Evolutionary conservation across 2,888 invertebrate genomes (phyloP).

Genomic region (Hypselothyrea guttata): DNA sequence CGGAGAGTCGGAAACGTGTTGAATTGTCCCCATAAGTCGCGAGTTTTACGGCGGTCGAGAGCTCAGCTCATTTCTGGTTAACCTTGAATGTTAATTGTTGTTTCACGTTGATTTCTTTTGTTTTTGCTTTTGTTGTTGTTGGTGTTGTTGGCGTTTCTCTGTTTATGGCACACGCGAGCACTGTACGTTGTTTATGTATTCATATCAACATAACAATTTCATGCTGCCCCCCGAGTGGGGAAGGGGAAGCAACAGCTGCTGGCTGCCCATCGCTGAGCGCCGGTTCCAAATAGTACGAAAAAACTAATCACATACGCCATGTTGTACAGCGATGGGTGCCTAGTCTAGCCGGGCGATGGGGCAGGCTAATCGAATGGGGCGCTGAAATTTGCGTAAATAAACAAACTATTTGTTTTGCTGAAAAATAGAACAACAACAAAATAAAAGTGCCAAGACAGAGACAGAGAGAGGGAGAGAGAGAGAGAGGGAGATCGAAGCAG

Average conservation of each 20-base stretch:
- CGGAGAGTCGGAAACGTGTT: conserved; percentile 22
- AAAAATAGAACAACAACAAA: conserved; percentile 12
- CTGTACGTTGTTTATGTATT: conserved; percentile 30
- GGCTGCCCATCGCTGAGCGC: conserved; percentile 60
- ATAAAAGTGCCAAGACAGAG: not conserved
- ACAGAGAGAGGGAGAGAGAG: not conserved
- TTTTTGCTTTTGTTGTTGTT: no score
- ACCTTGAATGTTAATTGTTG: conserved; percentile 76
- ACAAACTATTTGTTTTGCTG: conserved; percentile 52
- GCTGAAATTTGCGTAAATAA: conserved; percentile 66
- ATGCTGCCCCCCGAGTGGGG: conserved; percentile 45
- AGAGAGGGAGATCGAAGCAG: not conserved
- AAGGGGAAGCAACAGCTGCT: conserved; percentile 13
- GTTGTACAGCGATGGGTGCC: conserved; percentile 25
- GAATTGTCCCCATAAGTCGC: conserved; percentile 47
- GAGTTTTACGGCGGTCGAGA: conserved; percentile 13
- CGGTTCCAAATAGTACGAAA: conserved; percentile 79
- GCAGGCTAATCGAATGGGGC: conserved; percentile 3
- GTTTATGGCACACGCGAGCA: conserved; percentile 60
- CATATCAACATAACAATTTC: conserved; percentile 74
- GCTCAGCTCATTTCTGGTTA: conserved; percentile 71
- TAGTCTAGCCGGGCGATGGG: conserved; percentile 54
- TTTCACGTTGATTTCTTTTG: conserved; percentile 68
- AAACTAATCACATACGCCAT: conserved; percentile 76
- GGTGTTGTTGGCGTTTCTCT: no score